Percentiles rank a stretch among this genome's conserved stretches.
Conservation (phyloP, 1,140 invertebrate genomes). For the Anastrepha obliqua region DNA sequence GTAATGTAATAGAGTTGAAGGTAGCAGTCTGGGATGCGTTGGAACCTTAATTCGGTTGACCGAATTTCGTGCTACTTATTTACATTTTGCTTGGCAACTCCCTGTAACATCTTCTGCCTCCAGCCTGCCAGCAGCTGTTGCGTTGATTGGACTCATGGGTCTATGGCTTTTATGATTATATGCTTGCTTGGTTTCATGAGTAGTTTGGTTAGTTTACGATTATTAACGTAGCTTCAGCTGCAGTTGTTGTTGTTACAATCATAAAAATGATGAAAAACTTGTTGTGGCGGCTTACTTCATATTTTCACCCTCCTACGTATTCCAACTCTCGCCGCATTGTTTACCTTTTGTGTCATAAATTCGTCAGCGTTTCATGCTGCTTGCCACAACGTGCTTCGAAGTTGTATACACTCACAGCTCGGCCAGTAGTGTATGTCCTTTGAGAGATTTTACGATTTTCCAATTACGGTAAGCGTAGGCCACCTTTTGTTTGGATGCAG, state of each 20-base stretch:
- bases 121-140: not conserved
- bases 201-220: conserved; percentile 49
- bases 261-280: conserved; percentile 26
- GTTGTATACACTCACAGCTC: not conserved
- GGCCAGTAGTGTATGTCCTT: conserved; percentile 21
- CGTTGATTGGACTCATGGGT: conserved; percentile 41
- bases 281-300: not conserved
- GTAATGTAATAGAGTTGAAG: not conserved
- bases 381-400: not conserved
- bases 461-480: conserved; percentile 28
- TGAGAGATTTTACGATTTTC: conserved; percentile 56
- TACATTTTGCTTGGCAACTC: not conserved
- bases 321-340: not conserved
- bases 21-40: not conserved
- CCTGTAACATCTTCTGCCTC: not conserved
- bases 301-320: not conserved
- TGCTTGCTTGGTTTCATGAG: conserved; percentile 8
- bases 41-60: not conserved
- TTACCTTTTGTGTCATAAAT: conserved; percentile 44
- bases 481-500: not conserved
- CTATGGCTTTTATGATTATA: conserved; percentile 47
- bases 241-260: not conserved
- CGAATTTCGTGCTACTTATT: conserved; percentile 31
- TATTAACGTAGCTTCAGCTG: not conserved
- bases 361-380: not conserved